phyloP scores from a whole-genome alignment of 2,797 vertebrate genomes.

The Eremophila alpestris region DNA sequence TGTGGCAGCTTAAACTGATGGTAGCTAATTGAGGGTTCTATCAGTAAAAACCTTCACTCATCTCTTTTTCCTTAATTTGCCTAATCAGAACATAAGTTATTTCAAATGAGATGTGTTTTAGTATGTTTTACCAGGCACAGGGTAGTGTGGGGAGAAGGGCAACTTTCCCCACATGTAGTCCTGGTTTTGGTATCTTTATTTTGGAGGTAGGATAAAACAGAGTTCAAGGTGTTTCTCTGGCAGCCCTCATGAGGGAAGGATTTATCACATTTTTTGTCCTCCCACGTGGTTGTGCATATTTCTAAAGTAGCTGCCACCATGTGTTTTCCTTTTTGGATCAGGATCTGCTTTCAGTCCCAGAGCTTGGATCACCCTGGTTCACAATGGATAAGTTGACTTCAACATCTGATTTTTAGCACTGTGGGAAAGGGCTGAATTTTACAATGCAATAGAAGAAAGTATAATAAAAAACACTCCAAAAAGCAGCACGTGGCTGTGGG shows the following conservation, averaged over 20 bases:
- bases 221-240: not conserved
- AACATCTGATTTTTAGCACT: not conserved
- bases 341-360: not conserved
- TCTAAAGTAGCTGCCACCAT: not conserved
- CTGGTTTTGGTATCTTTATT: not conserved
- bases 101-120: not conserved
- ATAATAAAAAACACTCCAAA: not conserved
- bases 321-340: not conserved
- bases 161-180: not conserved
- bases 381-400: not conserved
- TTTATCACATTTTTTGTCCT: not conserved
- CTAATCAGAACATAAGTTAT: not conserved
- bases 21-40: not conserved
- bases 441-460: not conserved
- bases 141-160: not conserved
- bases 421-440: not conserved
- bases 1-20: not conserved
- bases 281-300: accelerated
- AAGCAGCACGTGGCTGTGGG: not conserved
- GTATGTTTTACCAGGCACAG: not conserved
- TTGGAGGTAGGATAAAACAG: not conserved
- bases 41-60: not conserved
- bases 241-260: not conserved
- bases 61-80: not conserved
- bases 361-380: not conserved